Base-by-base conservation (phyloP, 2,888 invertebrate genomes). In the Acanthosoma haemorrhoidale region DNA sequence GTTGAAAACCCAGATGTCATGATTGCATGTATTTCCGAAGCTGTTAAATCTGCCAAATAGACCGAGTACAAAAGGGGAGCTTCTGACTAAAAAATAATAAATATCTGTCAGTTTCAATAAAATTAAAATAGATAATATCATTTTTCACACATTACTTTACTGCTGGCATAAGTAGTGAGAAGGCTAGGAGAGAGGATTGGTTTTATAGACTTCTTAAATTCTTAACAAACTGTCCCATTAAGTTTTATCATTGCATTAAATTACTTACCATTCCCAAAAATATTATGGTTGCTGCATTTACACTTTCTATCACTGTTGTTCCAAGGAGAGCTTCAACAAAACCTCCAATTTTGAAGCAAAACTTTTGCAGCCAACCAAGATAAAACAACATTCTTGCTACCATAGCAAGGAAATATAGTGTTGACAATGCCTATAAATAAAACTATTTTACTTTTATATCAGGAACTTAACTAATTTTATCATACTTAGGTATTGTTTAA, bases 1-100 rank as follows among this genome's bases (percentile, higher is more conserved):
- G 96, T 94, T 0, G 96, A 94, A 80, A 96, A 96, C 4, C 97
- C 97, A 0, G 93, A 92, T 0, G 92, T 87, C 92, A 97, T 92
- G 13, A 99, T 85, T 0, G 96, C 89, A 79, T 96, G 95, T 0
- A 98, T 80, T 81, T 98, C 98, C 0, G 96, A 96, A 31, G 86
- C 85, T 0, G 98, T 98, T 79, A 98, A 83, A 71, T 87, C 80
- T n/a, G 84, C 79, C 9, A 98, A 80, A 77, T 95, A 96, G 0
- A 96, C 96, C 77, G 90, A 88, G 69, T 98, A 88, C 69, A 98
- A 79, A 59, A 98, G 80, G 0, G 94, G 91, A 3, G 95, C 91
- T 82, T 98, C 98, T 1, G 91, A 89, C 93, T 94, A 80, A 25
- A 83, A 81, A 72, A 31, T 43, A 6, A 43, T 1, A 21, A 73